These are phyloP conservation scores for Eustalomyia histrio DNA, from an alignment of 2,888 invertebrate species.

Conservation along the genomic window DNA sequence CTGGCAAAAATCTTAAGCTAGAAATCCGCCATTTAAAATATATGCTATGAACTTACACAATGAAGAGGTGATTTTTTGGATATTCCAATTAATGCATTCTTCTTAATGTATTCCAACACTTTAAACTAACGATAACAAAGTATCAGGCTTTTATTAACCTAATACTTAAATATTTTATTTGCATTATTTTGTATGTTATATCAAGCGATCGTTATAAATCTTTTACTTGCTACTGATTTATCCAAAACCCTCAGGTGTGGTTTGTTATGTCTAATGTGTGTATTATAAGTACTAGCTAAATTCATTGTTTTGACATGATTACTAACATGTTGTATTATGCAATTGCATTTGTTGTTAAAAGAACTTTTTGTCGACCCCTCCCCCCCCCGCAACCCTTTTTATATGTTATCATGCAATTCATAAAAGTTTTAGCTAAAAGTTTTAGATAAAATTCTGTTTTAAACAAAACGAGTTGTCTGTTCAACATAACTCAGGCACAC, in stretches of 20 bases:
- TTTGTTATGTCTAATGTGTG: not conserved
- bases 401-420: conserved; percentile 1
- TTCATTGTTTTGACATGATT: not conserved
- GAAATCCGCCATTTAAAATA: no score
- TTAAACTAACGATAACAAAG: no score
- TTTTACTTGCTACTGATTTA: no score
- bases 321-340: not conserved
- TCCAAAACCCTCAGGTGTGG: not conserved
- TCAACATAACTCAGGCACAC: not conserved
- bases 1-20: no score
- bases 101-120: no score
- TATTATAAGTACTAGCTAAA: not conserved
- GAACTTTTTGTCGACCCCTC: not conserved
- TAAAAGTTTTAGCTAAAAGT: conserved; percentile 19
- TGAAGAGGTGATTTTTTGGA: no score
- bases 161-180: no score
- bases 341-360: not conserved
- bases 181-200: no score
- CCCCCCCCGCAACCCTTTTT: not conserved
- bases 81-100: no score
- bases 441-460: conserved; percentile 29
- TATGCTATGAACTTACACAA: no score
- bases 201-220: no score
- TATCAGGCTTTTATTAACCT: no score
- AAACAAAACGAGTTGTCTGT: conserved; percentile 26